Conservation (phyloP, 2,888 invertebrate genomes). For the Reticulitermes lucifugus region DNA sequence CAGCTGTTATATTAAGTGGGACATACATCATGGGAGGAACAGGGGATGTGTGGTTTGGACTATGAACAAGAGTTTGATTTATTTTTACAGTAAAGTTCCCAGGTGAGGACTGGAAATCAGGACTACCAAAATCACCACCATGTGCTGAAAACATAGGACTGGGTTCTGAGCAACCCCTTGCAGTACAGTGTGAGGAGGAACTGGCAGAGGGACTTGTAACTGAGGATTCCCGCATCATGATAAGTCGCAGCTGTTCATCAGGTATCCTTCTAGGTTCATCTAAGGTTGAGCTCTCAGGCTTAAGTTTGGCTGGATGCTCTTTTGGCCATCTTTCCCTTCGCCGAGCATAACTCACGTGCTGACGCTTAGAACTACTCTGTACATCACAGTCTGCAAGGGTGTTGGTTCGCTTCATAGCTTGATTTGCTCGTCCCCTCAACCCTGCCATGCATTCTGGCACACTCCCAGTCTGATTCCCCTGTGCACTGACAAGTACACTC, state of each 20-base stretch:
- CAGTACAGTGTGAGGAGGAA: background rate
- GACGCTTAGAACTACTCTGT: slow-evolving; percentile 33
- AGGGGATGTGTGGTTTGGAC: slow-evolving; percentile 31
- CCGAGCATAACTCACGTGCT: slow-evolving; percentile 24
- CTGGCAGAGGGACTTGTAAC: slow-evolving; percentile 31
- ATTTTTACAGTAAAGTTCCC: slow-evolving; percentile 21
- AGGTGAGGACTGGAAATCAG: background rate
- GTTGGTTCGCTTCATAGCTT: slow-evolving; percentile 35
- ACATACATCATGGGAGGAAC: slow-evolving; percentile 4
- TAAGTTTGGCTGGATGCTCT: slow-evolving; percentile 1
- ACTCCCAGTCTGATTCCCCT: background rate
- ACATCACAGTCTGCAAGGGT: slow-evolving; percentile 27
- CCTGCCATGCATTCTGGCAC: background rate
- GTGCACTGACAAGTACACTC: slow-evolving; percentile 22
- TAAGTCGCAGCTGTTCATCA: slow-evolving; percentile 40
- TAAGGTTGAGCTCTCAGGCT: slow-evolving; percentile 4
- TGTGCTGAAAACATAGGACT: background rate
- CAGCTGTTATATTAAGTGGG: slow-evolving; percentile 14
- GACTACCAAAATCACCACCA: slow-evolving; percentile 14
- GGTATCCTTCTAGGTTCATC: slow-evolving; percentile 39
- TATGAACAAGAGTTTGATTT: slow-evolving; percentile 26
- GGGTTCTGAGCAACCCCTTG: slow-evolving; percentile 14
- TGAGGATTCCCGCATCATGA: slow-evolving; percentile 27
- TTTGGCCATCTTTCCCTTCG: slow-evolving; percentile 23
- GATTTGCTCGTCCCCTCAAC: background rate